A percentile compares a stretch with the other conserved stretches of the same genome.
phyloP scores from a whole-genome alignment of 2,113 vertebrate genomes.

The Toxotes jaculatrix region DNA sequence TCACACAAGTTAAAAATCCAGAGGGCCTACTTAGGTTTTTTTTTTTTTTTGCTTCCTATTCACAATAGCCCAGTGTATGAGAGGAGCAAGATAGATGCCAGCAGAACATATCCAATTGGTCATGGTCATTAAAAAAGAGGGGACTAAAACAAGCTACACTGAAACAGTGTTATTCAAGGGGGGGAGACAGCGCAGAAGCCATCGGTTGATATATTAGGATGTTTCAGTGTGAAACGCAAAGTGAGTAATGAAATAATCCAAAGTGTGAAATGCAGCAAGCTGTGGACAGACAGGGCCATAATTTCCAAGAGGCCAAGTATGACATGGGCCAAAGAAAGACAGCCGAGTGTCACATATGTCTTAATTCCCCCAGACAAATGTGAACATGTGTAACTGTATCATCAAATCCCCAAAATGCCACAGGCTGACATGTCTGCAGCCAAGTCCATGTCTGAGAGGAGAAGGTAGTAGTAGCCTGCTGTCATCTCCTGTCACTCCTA shows the following conservation, averaged over 20 bases:
- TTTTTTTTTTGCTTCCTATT: slow-evolving; percentile 45
- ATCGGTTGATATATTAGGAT: slow-evolving; percentile 80
- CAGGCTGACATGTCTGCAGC: slow-evolving; percentile 53
- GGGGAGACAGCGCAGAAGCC: slow-evolving; percentile 46
- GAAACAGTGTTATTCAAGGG: slow-evolving; percentile 75
- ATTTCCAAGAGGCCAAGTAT: slow-evolving; percentile 60
- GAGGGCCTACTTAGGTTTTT: slow-evolving; percentile 2
- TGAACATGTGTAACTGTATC: slow-evolving; percentile 78
- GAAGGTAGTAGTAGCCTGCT: slow-evolving; percentile 55
- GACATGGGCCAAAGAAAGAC: slow-evolving; percentile 59
- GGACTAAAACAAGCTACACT: slow-evolving; percentile 80
- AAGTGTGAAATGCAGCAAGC: slow-evolving; percentile 81
- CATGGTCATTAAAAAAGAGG: slow-evolving; percentile 77
- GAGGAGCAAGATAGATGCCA: slow-evolving; percentile 73
- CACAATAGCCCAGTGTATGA: slow-evolving; percentile 79
- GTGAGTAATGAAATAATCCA: slow-evolving; percentile 75
- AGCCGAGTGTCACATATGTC: slow-evolving; percentile 46
- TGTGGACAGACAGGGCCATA: slow-evolving; percentile 81
- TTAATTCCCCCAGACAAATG: slow-evolving; percentile 75
- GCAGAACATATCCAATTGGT: slow-evolving; percentile 84
- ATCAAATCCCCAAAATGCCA: slow-evolving; percentile 67
- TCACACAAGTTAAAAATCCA: slow-evolving; percentile 59
- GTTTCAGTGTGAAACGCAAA: slow-evolving; percentile 75
- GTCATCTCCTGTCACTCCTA: slow-evolving; percentile 61
- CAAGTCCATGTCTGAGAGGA: slow-evolving; percentile 13